Conservation (phyloP, 2,113 vertebrate genomes). For the Ariopsis seemanni region DNA sequence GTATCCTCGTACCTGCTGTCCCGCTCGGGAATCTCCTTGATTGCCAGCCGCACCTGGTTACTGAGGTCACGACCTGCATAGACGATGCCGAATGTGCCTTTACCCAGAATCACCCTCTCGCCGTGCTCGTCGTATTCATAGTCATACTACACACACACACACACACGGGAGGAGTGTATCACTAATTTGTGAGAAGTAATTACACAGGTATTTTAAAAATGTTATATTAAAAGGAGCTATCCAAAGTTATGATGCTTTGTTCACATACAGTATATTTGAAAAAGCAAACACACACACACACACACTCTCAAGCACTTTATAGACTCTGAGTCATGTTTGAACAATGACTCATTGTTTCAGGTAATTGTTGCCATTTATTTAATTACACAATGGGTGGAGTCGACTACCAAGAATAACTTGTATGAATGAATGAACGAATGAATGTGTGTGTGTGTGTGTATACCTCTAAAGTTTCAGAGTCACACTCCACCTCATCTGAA, state of each 20-base stretch:
- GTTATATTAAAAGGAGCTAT: too few relatives aligned
- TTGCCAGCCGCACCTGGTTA: slow-evolving; percentile 97
- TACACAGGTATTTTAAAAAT: too few relatives aligned
- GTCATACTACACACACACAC: slow-evolving; percentile 82
- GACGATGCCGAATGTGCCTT: slow-evolving; percentile 94
- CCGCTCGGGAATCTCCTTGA: slow-evolving; percentile 97
- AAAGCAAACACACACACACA: neutral
- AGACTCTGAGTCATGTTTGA: neutral
- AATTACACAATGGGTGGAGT: neutral
- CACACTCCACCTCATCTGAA: slow-evolving; percentile 89
- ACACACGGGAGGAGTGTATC: neutral
- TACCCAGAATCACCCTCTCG: slow-evolving; percentile 88
- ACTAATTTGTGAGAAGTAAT: neutral
- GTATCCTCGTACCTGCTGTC: slow-evolving; percentile 85
- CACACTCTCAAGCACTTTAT: too few relatives aligned
- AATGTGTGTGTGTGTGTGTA: neutral
- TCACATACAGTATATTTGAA: neutral
- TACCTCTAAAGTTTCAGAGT: slow-evolving; percentile 90
- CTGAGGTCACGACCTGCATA: slow-evolving; percentile 96
- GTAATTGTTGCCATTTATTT: neutral
- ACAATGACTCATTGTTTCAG: neutral
- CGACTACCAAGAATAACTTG: neutral
- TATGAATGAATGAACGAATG: neutral
- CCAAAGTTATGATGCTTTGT: neutral
- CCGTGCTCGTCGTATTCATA: slow-evolving; percentile 97